Evolutionary conservation across 2,797 vertebrate genomes (phyloP), one percentile per base, ranked within the genome.

Genomic region (Cynopterus sphinx): DNA sequence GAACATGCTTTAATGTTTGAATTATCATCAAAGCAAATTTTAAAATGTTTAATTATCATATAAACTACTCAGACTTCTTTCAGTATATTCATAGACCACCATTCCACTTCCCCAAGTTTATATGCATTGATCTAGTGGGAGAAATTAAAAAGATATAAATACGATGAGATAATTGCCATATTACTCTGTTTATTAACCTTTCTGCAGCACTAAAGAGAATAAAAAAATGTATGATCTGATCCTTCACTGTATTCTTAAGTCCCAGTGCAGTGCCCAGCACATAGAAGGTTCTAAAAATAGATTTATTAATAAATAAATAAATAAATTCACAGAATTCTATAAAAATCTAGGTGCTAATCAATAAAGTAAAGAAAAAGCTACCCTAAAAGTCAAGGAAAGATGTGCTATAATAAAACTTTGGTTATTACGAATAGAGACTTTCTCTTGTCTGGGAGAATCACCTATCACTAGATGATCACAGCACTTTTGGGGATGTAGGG

Each of bases 1-100:
- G 36, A 79, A 70, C 46, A 65, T 49, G 55, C 31, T 77, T 87
- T 28, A 67, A 59, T 31, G 1, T 71, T 94, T 51, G 33, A 90
- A 61, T 95, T 65, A 82, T 68, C 83, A 91, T 51, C 43, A 33
- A 94, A 49, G 43, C 46, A 41, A 79, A 85, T 49, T 41, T 36
- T 84, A 78, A 46, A 53, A 31, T 28, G 53, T 86, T 53, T 6
- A 63, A 73, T 75, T 68, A 59, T 16, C 41, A 39, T 51, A 91
- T 59, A 85, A 95, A 94, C 78, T n/a, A 55, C 13, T 16, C 8
- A 46, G 7, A 55, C 87, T 91, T 87, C 65, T 67, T 95, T 79
- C 84, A 63, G 21, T 36, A 49, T 17, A 59, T 61, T 24, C 8
- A 86, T 51, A 78, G 68, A 78, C 33, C 26, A n/a, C 28, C 39